These are phyloP conservation scores for Perizoma affinitatum DNA, from an alignment of 2,888 invertebrate species.

Conservation along the genomic window DNA sequence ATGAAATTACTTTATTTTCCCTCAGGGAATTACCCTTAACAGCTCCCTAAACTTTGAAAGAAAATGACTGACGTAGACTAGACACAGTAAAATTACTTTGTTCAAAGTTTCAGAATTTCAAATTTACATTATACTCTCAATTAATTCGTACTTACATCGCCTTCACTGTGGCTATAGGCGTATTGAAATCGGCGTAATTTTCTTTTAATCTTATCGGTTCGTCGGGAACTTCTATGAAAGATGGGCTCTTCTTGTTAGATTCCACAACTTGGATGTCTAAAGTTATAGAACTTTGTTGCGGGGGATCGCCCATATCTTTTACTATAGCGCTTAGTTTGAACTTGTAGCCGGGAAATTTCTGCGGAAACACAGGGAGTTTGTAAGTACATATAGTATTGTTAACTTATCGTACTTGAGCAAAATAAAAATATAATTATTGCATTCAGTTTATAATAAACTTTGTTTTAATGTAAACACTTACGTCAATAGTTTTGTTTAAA, in stretches of 20 bases:
- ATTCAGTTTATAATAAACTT: no score
- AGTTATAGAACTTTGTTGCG: slow-evolving; percentile 88
- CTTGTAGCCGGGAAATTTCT: slow-evolving; percentile 86
- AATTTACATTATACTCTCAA: slow-evolving; percentile 41
- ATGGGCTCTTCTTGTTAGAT: slow-evolving; percentile 93
- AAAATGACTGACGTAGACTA: slow-evolving; percentile 33
- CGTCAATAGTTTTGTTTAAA: slow-evolving; percentile 86
- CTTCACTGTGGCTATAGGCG: slow-evolving; percentile 87
- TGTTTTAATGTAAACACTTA: no score
- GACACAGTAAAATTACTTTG: slow-evolving; percentile 36
- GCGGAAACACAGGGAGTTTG: slow-evolving; percentile 49
- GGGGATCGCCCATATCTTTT: slow-evolving; percentile 88
- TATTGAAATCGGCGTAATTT: slow-evolving; percentile 88
- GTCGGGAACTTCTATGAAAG: slow-evolving; percentile 86
- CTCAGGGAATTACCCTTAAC: slow-evolving; percentile 20
- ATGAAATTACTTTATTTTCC: slow-evolving; percentile 33
- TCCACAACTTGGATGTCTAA: slow-evolving; percentile 93
- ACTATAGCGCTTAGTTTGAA: slow-evolving; percentile 90
- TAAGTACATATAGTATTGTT: slow-evolving; percentile 13
- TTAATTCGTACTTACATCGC: slow-evolving; percentile 85
- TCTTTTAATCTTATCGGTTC: slow-evolving; percentile 88
- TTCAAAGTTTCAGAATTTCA: slow-evolving; percentile 36
- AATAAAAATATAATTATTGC: not conserved
- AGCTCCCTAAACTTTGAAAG: slow-evolving; percentile 28
- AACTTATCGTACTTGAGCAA: not conserved